A percentile compares a stretch with the other conserved stretches of the same genome.
Conservation (phyloP, 2,113 vertebrate genomes). For the Pelobates fuscus region DNA sequence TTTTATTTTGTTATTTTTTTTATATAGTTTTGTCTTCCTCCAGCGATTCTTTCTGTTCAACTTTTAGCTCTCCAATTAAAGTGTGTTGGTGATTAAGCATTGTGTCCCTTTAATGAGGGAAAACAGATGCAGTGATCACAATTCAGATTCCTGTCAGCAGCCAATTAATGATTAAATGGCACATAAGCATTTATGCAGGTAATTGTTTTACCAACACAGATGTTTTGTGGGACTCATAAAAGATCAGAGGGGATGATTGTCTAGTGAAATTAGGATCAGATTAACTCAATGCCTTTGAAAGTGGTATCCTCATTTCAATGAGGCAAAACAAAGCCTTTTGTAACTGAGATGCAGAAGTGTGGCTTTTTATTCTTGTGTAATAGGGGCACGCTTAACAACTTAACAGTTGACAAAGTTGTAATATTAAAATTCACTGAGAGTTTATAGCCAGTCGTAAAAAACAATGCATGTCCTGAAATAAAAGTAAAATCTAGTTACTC, state of each 20-base stretch:
- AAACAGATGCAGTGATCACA: conserved; percentile 37
- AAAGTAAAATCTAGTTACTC: no score
- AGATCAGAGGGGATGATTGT: conserved; percentile 38
- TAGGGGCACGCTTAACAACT: no score
- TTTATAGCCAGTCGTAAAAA: no score
- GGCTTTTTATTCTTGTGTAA: no score
- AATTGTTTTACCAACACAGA: conserved; percentile 49
- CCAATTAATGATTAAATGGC: conserved; percentile 44
- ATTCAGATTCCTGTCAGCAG: conserved; percentile 23
- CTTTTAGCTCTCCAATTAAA: neutral
- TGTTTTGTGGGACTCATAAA: conserved; percentile 45
- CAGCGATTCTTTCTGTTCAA: neutral
- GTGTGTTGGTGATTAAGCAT: conserved; percentile 12
- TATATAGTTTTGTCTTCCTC: neutral
- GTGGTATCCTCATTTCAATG: conserved; percentile 55
- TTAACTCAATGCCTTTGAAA: conserved; percentile 31
- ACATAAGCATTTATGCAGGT: conserved; percentile 23
- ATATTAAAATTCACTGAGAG: no score
- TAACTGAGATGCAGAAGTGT: neutral
- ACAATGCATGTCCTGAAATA: no score
- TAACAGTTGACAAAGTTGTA: no score
- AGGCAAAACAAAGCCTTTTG: neutral
- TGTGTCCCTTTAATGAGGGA: conserved; percentile 29
- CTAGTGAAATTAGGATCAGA: conserved; percentile 19
- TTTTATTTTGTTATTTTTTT: neutral